phyloP scores from a whole-genome alignment of 35 echinoderm and acorn worm species.

The Diadema setosum region DNA sequence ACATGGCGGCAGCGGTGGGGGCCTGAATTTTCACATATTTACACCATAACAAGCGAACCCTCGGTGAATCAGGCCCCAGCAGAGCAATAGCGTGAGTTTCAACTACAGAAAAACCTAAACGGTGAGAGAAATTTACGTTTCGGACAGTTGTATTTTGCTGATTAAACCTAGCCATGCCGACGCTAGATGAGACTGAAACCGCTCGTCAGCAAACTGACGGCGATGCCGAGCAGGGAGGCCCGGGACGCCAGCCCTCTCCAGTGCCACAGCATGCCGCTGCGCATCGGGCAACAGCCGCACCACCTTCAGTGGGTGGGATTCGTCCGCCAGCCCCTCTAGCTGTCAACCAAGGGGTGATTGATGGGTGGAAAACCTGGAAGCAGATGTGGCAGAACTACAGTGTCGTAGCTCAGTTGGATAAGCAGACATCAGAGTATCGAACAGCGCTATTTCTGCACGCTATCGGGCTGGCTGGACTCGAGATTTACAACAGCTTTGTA shows the following conservation, averaged over 20 bases:
- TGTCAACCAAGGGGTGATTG: not conserved
- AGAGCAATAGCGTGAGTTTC: not conserved
- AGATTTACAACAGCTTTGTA: slow-evolving; percentile 21
- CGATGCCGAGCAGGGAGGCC: not conserved
- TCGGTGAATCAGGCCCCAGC: not conserved
- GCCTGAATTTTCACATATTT: not conserved
- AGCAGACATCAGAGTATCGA: not conserved
- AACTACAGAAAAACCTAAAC: not conserved
- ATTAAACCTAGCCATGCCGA: not conserved
- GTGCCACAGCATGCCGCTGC: not conserved
- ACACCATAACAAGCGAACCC: not conserved
- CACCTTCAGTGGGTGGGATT: not conserved
- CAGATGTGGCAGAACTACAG: slow-evolving; percentile 28
- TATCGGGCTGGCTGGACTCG: not conserved
- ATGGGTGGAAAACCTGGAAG: slow-evolving; percentile 45
- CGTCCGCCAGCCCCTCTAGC: not conserved
- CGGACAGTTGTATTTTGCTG: not conserved
- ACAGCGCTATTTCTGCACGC: not conserved
- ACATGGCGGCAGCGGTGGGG: not conserved
- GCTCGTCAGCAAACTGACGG: not conserved
- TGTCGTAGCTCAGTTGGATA: not conserved
- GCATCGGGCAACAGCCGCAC: not conserved
- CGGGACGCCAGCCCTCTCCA: not conserved
- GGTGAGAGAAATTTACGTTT: not conserved
- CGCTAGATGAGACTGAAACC: not conserved